Evolutionary conservation across 2,113 vertebrate genomes (phyloP).

Genomic region (Atlantisia rogersi): DNA sequence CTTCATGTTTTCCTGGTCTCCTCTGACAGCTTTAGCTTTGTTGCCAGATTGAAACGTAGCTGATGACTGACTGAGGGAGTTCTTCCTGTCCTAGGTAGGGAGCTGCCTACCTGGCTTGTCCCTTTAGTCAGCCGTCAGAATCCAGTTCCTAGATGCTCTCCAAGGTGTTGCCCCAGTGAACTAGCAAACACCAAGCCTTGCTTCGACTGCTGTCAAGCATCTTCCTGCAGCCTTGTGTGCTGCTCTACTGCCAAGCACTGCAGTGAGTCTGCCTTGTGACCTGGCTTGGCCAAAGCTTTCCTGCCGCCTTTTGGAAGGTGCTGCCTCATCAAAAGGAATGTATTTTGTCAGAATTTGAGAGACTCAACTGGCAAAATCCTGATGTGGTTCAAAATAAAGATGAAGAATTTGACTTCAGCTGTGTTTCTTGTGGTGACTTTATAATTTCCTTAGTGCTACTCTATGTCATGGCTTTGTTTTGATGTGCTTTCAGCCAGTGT

Average conservation of each 20-base stretch:
- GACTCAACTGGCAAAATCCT: background rate
- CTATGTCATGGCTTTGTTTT: background rate
- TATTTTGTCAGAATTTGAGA: background rate
- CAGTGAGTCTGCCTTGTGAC: background rate
- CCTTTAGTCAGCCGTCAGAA: background rate
- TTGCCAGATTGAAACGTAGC: no score
- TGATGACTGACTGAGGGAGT: background rate
- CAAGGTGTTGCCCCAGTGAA: background rate
- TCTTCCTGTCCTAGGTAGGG: background rate
- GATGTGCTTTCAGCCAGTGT: background rate
- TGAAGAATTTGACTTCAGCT: background rate
- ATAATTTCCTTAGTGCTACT: background rate
- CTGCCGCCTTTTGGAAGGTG: background rate
- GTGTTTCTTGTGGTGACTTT: background rate
- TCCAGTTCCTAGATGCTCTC: background rate
- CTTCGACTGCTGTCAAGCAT: background rate
- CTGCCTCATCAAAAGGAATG: background rate
- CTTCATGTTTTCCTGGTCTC: background rate
- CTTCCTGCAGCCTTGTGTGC: background rate
- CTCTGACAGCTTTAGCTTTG: background rate
- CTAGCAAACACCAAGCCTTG: background rate
- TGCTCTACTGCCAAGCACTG: background rate
- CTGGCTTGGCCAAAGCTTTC: background rate
- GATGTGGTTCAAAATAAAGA: background rate
- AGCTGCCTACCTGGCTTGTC: background rate